Evolutionary conservation across 2,888 invertebrate species (phyloP), one percentile per base, ranked within the genome.

Genomic region (Salpingus planirostris): DNA sequence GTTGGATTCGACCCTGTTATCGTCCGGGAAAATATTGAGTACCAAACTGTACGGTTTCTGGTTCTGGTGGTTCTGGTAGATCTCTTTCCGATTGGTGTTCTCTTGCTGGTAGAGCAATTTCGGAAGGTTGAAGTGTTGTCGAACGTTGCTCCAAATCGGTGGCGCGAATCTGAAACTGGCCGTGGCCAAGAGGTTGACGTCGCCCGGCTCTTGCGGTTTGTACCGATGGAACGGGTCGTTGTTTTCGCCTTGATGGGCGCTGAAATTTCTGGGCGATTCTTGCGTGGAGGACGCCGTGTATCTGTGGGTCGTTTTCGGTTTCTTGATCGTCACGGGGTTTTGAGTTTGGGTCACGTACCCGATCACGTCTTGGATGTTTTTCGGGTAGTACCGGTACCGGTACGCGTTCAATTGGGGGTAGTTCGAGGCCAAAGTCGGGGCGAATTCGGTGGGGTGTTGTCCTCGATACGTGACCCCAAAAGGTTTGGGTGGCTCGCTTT

Each of bases 131-230:
- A n/a, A n/a, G n/a, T n/a, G n/a, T n/a, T n/a, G n/a, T n/a, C n/a
- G n/a, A n/a, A n/a, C n/a, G n/a, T 44, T 44, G 11, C 42, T 46
- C 56, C 59, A 57, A 14, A 51, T 36, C 2, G 60, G 55, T 45
- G 71, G 57, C 33, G 66, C 51, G 54, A 68, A 59, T 42, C 66
- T 49, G 31, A 67, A 57, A 35, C 62, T 66, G 21, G 62, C 65
- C 22, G 79, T 73, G 2, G 83, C 82, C 43, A 85, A 52, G 22
- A 83, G 63, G 62, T 85, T 85, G 0, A 85, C 73, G 33, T 85
- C 84, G 18, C 80, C 74, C 0, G 83, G 82, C 42, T 74, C 77
- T 36, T 76, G 74, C 0, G 85, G 84, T 54, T 81, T 85, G 49
- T 71, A 84, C 2, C 69, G 72, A 52, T 74, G 75, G 41, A 84